phyloP scores from a whole-genome alignment of 2,113 vertebrate genomes.

The Cyphomyrus plagiostoma region DNA sequence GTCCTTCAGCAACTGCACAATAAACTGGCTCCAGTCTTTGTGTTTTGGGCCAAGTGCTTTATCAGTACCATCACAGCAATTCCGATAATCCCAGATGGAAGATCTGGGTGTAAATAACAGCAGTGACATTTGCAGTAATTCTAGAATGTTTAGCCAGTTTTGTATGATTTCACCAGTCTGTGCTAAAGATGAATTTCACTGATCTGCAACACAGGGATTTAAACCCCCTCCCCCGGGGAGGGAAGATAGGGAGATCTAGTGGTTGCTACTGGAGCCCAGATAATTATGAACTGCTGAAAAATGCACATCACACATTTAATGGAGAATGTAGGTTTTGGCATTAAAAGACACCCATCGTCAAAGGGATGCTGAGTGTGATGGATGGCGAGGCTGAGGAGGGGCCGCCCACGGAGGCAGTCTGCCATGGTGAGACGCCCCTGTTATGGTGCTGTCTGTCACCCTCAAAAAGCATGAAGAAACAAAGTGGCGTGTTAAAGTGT shows the following conservation, averaged over 20 bases:
- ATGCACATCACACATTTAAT: conserved; percentile 42
- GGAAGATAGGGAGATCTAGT: background rate
- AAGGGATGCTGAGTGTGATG: conserved; percentile 29
- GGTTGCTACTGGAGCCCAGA: conserved; percentile 16
- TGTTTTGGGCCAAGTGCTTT: background rate
- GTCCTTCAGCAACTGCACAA: background rate
- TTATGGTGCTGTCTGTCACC: conserved; percentile 15
- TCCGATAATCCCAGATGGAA: background rate
- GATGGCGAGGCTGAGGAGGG: conserved; percentile 26
- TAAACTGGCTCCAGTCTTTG: background rate
- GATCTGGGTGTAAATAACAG: background rate
- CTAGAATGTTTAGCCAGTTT: background rate
- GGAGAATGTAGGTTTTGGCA: conserved; percentile 31
- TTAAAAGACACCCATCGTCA: conserved; percentile 35
- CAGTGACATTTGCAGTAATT: background rate
- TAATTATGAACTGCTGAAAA: conserved; percentile 31
- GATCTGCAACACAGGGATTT: background rate
- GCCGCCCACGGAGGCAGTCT: conserved; percentile 16
- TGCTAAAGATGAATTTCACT: background rate
- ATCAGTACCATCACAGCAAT: background rate
- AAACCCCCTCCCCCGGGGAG: background rate
- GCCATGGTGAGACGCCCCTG: conserved; percentile 1
- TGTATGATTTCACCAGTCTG: background rate
- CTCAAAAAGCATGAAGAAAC: background rate
- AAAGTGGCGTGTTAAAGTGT: background rate